Evolutionary conservation across 2,888 invertebrate genomes (phyloP).

Genomic region (Gandaritis pyraliata): DNA sequence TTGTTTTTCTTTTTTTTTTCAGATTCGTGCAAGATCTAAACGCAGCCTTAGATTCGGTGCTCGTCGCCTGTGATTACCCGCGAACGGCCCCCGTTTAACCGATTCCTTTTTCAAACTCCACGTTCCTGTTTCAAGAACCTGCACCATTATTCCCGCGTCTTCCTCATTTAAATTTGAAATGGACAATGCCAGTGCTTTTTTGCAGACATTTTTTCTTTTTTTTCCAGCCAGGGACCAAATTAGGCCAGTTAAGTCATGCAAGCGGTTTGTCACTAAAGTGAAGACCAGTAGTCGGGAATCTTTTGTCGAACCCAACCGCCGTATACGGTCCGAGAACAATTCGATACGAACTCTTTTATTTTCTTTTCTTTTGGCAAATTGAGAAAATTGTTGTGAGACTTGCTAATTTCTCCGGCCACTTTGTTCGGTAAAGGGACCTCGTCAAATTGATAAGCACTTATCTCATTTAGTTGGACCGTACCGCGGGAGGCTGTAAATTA

Average conservation of each 20-base stretch:
- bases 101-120: constrained; percentile 79
- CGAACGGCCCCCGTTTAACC: constrained; percentile 81
- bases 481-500: constrained; percentile 60
- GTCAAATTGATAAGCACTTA: constrained; percentile 63
- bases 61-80: constrained; percentile 80
- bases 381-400: constrained; percentile 62
- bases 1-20: not conserved
- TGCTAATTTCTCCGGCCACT: constrained; percentile 61
- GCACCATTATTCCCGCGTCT: constrained; percentile 78
- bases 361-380: constrained; percentile 66
- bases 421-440: constrained; percentile 56
- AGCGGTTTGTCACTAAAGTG: constrained; percentile 64
- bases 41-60: constrained; percentile 58
- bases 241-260: constrained; percentile 69
- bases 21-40: constrained; percentile 35
- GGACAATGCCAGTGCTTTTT: constrained; percentile 73
- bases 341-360: constrained; percentile 57
- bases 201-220: constrained; percentile 52
- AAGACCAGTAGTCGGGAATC: constrained; percentile 75
- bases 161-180: constrained; percentile 80
- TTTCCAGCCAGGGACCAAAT: constrained; percentile 57
- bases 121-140: constrained; percentile 79
- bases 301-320: constrained; percentile 61
- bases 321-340: constrained; percentile 65
- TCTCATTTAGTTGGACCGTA: constrained; percentile 54